Percentiles rank a stretch among this genome's conserved stretches.
phyloP scores from a whole-genome alignment of 1,140 invertebrate genomes.

The Eubasilissa regina region DNA sequence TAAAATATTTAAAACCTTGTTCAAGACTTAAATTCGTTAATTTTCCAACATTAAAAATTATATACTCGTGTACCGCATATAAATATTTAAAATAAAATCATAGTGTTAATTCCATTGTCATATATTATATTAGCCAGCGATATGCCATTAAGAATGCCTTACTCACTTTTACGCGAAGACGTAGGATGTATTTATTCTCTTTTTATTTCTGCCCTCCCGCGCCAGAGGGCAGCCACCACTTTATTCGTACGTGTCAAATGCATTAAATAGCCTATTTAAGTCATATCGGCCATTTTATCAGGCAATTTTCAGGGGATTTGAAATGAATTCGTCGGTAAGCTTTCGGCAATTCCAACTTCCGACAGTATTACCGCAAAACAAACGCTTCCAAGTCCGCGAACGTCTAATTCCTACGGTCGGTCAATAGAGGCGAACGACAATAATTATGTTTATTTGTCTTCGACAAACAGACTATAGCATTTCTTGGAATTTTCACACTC shows the following conservation, averaged over 20 bases:
- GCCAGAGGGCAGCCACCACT: conserved; percentile 40
- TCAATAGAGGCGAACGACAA: conserved; percentile 31
- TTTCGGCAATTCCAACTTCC: conserved; percentile 35
- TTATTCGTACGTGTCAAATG: conserved; percentile 59
- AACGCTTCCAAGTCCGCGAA: conserved; percentile 13
- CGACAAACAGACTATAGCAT: conserved; percentile 10
- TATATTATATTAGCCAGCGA: conserved; percentile 56
- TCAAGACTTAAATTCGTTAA: no score
- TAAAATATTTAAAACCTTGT: no score
- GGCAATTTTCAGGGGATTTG: conserved; percentile 59
- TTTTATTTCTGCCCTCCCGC: conserved; percentile 38
- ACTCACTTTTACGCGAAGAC: conserved; percentile 44
- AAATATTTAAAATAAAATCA: not conserved
- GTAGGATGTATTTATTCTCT: conserved; percentile 25
- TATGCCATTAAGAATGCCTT: conserved; percentile 53
- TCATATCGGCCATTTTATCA: conserved; percentile 58
- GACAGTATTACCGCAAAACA: conserved; percentile 43
- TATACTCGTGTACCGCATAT: no score
- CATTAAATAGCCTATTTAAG: conserved; percentile 58
- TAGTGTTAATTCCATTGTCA: conserved; percentile 51
- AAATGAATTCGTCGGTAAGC: conserved; percentile 50
- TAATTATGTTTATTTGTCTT: conserved; percentile 36
- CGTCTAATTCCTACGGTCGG: conserved; percentile 18
- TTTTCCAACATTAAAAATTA: no score
- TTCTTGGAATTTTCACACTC: not conserved